Evolutionary conservation across 1,140 invertebrate species (phyloP).

Genomic region (Varroa destructor): DNA sequence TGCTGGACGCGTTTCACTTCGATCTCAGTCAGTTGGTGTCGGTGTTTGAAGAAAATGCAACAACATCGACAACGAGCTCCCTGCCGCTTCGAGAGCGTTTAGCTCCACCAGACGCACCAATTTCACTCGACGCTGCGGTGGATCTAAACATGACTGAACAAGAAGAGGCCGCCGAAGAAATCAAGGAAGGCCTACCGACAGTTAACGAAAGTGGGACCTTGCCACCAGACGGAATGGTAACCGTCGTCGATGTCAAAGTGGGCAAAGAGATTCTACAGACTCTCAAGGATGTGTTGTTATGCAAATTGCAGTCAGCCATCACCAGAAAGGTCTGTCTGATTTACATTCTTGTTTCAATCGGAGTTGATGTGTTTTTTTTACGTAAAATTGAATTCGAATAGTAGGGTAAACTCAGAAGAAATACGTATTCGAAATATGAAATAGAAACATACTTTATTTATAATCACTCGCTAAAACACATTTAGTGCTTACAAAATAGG

Average conservation of each 20-base stretch:
- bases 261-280: constrained; percentile 58
- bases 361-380: not conserved
- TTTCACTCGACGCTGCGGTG: constrained; percentile 17
- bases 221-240: constrained; percentile 37
- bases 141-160: constrained; percentile 31
- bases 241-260: constrained; percentile 39
- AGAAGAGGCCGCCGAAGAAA: constrained; percentile 37
- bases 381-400: too few species aligned
- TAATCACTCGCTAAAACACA: not conserved
- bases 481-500: too few species aligned
- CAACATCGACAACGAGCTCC: constrained; percentile 34
- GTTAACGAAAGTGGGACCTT: constrained; percentile 34
- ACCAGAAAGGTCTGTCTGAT: constrained; percentile 44
- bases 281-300: constrained; percentile 50
- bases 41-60: constrained; percentile 34
- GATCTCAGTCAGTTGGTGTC: constrained; percentile 51
- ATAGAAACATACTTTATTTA: not conserved
- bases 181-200: constrained; percentile 35
- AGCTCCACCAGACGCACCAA: not conserved
- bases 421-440: not conserved
- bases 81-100: not conserved
- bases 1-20: constrained; percentile 84
- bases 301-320: constrained; percentile 51
- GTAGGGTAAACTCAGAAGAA: not conserved
- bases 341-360: not conserved